phyloP scores from a whole-genome alignment of 2,888 invertebrate genomes.

The Chloroclystis v-ata region DNA sequence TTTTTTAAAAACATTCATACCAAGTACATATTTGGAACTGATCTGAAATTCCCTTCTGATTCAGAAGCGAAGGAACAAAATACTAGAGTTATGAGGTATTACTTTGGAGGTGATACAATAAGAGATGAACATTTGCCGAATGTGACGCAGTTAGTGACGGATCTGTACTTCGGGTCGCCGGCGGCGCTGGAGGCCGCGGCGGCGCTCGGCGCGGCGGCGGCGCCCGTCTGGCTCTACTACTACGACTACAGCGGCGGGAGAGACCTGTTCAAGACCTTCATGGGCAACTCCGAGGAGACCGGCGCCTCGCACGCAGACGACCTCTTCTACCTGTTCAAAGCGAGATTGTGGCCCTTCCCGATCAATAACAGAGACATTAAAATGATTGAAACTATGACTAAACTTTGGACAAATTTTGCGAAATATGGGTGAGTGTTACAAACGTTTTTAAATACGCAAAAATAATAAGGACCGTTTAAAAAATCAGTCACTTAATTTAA shows the following conservation, averaged over 20 bases:
- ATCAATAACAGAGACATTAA: conserved; percentile 43
- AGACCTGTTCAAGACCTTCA: conserved; percentile 50
- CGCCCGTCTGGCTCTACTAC: conserved; percentile 55
- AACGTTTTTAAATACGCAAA: background rate
- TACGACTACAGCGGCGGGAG: conserved; percentile 60
- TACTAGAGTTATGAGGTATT: conserved; percentile 53
- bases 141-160: conserved; percentile 54
- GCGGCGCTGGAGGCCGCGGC: conserved; percentile 51
- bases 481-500: too few relatives aligned
- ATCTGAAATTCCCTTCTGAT: conserved; percentile 52
- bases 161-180: conserved; percentile 66
- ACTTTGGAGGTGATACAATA: conserved; percentile 63
- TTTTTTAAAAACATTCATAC: conserved; percentile 43
- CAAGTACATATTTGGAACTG: conserved; percentile 60
- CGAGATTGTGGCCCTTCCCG: conserved; percentile 48
- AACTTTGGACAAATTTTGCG: conserved; percentile 66
- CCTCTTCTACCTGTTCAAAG: conserved; percentile 58
- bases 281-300: conserved; percentile 39
- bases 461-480: background rate
- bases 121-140: conserved; percentile 54
- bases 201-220: conserved; percentile 32
- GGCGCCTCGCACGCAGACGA: conserved; percentile 67
- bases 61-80: conserved; percentile 44
- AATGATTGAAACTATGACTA: conserved; percentile 54
- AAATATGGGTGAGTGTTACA: conserved; percentile 53